A percentile compares a stretch with the other conserved stretches of the same genome.
Evolutionary conservation across 2,797 vertebrate genomes (phyloP).

Genomic region (Danionella dracula): DNA sequence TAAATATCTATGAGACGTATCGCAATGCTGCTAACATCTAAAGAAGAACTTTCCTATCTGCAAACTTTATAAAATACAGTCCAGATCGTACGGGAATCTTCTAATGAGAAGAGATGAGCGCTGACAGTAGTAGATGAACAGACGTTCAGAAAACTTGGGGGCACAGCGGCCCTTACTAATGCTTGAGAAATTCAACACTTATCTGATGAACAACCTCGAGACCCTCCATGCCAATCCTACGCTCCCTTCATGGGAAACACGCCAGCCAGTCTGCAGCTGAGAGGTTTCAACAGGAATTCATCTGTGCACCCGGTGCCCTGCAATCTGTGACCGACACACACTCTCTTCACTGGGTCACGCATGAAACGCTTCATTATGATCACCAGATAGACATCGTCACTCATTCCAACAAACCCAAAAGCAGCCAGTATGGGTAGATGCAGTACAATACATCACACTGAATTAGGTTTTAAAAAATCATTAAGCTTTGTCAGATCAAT

Average conservation of each 20-base stretch:
- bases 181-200: conserved; percentile 61
- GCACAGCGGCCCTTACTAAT: conserved; percentile 25
- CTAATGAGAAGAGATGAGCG: too few relatives aligned
- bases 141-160: neutral
- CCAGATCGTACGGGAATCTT: too few relatives aligned
- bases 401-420: neutral
- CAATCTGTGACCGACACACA: conserved; percentile 27
- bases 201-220: conserved; percentile 55
- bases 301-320: conserved; percentile 31
- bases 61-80: too few relatives aligned
- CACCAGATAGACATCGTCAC: conserved; percentile 28
- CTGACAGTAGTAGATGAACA: neutral
- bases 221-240: conserved; percentile 47
- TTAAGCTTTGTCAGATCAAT: too few relatives aligned
- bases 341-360: conserved; percentile 22
- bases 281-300: conserved; percentile 36
- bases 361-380: conserved; percentile 32
- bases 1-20: too few relatives aligned
- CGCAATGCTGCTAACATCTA: too few relatives aligned
- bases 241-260: conserved; percentile 32
- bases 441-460: too few relatives aligned
- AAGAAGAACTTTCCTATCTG: too few relatives aligned
- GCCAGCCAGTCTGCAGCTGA: conserved; percentile 29
- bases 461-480: too few relatives aligned
- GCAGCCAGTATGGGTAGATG: too few relatives aligned